phyloP scores from a whole-genome alignment of 2,113 vertebrate species.

The Hiodon alosoides region DNA sequence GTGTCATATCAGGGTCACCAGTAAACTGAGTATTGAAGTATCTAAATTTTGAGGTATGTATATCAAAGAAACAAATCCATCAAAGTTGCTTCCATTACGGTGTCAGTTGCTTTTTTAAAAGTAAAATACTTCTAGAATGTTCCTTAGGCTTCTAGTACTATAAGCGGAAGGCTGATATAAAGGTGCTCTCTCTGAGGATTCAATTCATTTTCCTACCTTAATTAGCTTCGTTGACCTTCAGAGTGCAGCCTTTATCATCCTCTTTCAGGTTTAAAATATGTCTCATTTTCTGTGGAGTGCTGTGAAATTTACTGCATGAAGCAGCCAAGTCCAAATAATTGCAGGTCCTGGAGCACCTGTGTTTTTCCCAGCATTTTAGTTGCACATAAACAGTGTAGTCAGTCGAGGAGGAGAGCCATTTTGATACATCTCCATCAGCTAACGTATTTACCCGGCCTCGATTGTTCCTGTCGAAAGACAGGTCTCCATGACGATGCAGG shows the following conservation, averaged over 20 bases:
- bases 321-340: not conserved
- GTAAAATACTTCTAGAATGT: not conserved
- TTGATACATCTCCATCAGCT: not conserved
- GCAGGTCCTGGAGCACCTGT: no score
- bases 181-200: not conserved
- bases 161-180: not conserved
- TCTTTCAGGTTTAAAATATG: not conserved
- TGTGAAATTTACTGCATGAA: not conserved
- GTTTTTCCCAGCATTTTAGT: not conserved
- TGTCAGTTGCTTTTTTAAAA: no score
- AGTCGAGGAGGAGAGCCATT: not conserved
- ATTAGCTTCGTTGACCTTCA: constrained; percentile 17
- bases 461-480: not conserved
- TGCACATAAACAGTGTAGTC: not conserved
- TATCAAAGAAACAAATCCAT: not conserved
- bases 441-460: not conserved
- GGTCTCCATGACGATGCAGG: not conserved
- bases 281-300: not conserved
- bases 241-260: constrained; percentile 5
- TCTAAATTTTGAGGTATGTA: no score
- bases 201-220: constrained; percentile 3
- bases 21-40: no score
- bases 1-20: not conserved
- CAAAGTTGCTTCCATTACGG: not conserved
- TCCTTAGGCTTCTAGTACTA: not conserved